Conservation (phyloP, 2,888 invertebrate genomes). For the Acronicta aceris region DNA sequence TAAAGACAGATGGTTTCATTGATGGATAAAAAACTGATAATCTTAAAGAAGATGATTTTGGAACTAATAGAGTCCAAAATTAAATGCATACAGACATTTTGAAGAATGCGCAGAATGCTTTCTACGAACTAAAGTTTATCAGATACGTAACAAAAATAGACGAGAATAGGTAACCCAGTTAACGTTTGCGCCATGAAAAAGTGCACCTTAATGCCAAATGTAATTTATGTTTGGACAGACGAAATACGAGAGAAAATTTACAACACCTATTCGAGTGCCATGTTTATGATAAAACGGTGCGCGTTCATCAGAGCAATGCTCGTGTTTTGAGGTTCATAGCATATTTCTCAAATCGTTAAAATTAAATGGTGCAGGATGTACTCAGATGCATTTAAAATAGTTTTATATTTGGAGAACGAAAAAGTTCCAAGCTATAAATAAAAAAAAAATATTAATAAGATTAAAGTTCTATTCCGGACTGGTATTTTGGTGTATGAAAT, state of each 20-base stretch:
- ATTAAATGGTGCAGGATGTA: not conserved
- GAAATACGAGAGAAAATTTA: constrained; percentile 23
- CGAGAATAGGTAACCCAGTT: constrained; percentile 48
- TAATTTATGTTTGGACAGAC: constrained; percentile 39
- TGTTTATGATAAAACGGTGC: constrained; percentile 20
- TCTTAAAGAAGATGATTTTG: not conserved
- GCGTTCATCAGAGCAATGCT: not conserved
- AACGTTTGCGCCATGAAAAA: constrained; percentile 39
- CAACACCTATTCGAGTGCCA: not conserved
- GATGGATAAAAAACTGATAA: not conserved
- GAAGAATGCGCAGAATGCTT: constrained; percentile 13
- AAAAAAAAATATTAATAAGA: too few relatives aligned
- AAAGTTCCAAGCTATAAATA: too few relatives aligned
- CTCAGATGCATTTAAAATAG: not conserved
- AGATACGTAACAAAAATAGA: constrained; percentile 41
- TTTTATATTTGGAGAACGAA: too few relatives aligned
- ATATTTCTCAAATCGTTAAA: not conserved
- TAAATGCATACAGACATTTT: not conserved
- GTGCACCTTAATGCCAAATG: constrained; percentile 46
- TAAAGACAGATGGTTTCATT: too few relatives aligned
- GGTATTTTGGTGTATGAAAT: too few relatives aligned
- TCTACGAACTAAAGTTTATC: constrained; percentile 12
- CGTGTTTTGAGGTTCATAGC: constrained; percentile 2
- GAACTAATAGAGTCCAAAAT: not conserved
- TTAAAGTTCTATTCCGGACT: too few relatives aligned